These are phyloP conservation scores for Arremon aurantiirostris DNA, from an alignment of 2,797 vertebrate species.

Conservation along the genomic window DNA sequence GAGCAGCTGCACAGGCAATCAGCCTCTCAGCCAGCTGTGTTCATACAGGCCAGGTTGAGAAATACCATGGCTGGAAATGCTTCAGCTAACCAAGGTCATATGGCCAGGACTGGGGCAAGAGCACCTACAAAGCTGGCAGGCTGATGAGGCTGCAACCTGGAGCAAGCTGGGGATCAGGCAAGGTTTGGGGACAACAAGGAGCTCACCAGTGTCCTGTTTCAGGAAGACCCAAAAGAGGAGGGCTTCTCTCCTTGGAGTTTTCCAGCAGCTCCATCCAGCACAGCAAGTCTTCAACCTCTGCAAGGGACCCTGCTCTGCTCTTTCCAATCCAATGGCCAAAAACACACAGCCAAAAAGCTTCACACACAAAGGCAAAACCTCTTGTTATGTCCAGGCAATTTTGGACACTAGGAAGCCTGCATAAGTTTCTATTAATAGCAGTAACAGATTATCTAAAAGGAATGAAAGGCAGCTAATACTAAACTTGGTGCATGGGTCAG, in stretches of 20 bases:
- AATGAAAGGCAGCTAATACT: slow-evolving; percentile 26
- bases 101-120: background rate
- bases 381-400: background rate
- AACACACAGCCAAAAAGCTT: background rate
- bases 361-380: background rate
- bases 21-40: background rate
- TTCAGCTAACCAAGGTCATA: background rate
- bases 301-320: background rate
- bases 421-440: slow-evolving; percentile 20
- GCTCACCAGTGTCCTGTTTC: background rate
- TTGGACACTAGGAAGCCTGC: background rate
- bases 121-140: rapidly evolving
- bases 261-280: background rate
- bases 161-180: background rate
- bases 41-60: background rate
- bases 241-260: background rate
- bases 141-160: background rate
- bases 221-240: background rate
- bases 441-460: background rate
- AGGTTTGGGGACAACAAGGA: background rate
- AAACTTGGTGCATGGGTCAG: background rate
- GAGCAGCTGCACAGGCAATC: background rate
- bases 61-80: background rate
- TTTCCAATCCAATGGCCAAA: background rate
- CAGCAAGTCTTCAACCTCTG: rapidly evolving